Conservation (phyloP, 1,140 invertebrate species). For the Drosophila tristis region DNA sequence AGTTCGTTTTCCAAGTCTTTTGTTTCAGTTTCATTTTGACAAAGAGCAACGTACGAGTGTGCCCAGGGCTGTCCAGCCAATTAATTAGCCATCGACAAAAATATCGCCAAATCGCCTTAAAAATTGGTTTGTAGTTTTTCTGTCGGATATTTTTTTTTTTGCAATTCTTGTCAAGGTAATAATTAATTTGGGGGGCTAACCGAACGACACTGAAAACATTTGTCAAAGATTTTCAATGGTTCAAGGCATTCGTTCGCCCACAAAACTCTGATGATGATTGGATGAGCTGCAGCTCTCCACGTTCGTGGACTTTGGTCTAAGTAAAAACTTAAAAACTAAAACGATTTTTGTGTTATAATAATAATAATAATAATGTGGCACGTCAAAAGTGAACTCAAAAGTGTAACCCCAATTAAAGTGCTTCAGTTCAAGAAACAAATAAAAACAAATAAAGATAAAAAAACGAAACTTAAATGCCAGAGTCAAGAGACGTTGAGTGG, state of each 20-base stretch:
- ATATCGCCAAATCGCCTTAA: slow-evolving; percentile 52
- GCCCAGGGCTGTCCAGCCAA: slow-evolving; percentile 28
- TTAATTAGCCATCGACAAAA: slow-evolving; percentile 48
- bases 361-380: slow-evolving; percentile 20
- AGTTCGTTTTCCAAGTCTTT: slow-evolving; percentile 70
- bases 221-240: slow-evolving; percentile 59
- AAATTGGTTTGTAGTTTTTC: slow-evolving; percentile 10
- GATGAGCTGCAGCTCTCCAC: slow-evolving; percentile 26
- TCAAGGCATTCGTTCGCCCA: slow-evolving; percentile 45
- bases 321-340: slow-evolving; percentile 9
- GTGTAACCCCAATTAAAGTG: slow-evolving; percentile 74
- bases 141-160: slow-evolving; percentile 7
- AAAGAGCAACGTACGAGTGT: not conserved
- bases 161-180: slow-evolving; percentile 60
- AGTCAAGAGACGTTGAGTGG: slow-evolving; percentile 40
- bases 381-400: slow-evolving; percentile 55
- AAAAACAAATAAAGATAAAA: slow-evolving; percentile 50
- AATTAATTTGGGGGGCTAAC: slow-evolving; percentile 49
- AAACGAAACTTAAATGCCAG: slow-evolving; percentile 47
- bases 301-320: slow-evolving; percentile 41
- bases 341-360: slow-evolving; percentile 43
- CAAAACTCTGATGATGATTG: slow-evolving; percentile 47
- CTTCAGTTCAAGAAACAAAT: not conserved
- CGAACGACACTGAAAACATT: slow-evolving; percentile 47
- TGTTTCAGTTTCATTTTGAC: slow-evolving; percentile 16